phyloP scores from a whole-genome alignment of 1,140 invertebrate species.

The Brachystomella parvula region DNA sequence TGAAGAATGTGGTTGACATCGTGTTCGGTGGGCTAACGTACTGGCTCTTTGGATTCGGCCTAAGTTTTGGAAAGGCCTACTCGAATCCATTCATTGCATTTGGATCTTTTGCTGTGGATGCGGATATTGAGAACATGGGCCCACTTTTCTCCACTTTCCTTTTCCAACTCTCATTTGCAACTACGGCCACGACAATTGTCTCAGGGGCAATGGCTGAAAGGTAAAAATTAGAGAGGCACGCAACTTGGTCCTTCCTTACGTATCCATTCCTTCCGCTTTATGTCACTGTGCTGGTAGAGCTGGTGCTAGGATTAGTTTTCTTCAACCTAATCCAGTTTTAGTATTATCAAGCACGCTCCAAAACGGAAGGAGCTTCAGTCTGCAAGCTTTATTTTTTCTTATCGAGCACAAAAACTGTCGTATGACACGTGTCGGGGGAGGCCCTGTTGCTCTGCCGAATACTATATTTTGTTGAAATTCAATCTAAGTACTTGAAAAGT shows the following conservation, averaged over 20 bases:
- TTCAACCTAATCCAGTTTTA: too few relatives aligned
- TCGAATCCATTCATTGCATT: slow-evolving; percentile 36
- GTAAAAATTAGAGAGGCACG: slow-evolving; percentile 46
- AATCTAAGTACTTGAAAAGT: too few relatives aligned
- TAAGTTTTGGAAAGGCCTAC: slow-evolving; percentile 34
- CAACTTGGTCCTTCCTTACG: slow-evolving; percentile 5
- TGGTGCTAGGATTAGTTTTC: too few relatives aligned
- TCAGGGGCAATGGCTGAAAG: slow-evolving; percentile 67
- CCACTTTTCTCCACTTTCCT: slow-evolving; percentile 71
- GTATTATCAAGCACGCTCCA: too few relatives aligned
- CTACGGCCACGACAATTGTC: slow-evolving; percentile 53
- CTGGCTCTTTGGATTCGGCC: slow-evolving; percentile 48
- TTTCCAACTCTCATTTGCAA: slow-evolving; percentile 81
- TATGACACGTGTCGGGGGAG: too few relatives aligned
- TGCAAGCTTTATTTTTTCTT: too few relatives aligned
- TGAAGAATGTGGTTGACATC: slow-evolving; percentile 90
- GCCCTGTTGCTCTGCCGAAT: too few relatives aligned
- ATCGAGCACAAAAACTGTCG: too few relatives aligned
- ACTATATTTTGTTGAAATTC: too few relatives aligned
- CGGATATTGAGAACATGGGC: slow-evolving; percentile 32
- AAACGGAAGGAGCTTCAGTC: too few relatives aligned
- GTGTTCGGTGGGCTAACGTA: slow-evolving; percentile 85
- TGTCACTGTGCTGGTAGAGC: not conserved
- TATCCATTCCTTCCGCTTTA: not conserved
- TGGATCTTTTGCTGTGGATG: slow-evolving; percentile 36